Conservation (phyloP, 1,140 invertebrate species). For the Galendromus occidentalis region DNA sequence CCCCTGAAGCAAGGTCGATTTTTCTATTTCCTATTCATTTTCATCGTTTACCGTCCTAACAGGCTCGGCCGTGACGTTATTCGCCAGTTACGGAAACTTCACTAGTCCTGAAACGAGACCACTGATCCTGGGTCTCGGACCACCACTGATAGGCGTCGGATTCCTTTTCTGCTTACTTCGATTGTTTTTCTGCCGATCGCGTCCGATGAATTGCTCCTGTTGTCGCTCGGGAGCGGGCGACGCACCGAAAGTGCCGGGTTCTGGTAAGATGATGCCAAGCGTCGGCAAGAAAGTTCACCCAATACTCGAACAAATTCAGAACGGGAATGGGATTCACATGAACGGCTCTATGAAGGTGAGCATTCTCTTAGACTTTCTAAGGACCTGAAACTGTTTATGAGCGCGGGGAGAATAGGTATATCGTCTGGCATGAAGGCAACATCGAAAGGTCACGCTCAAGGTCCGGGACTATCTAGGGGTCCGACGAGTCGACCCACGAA, state of each 20-base stretch:
- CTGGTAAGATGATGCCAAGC: background rate
- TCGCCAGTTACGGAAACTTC: background rate
- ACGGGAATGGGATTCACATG: background rate
- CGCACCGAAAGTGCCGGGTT: background rate
- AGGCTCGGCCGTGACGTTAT: background rate
- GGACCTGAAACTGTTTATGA: too few species aligned
- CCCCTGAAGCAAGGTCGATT: too few species aligned
- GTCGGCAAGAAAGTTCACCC: conserved; percentile 3
- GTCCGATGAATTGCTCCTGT: background rate
- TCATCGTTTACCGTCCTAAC: background rate
- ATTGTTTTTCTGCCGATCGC: background rate
- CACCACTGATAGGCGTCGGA: background rate
- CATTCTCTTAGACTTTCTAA: too few species aligned
- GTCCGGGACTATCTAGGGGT: too few species aligned
- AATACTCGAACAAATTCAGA: conserved; percentile 2
- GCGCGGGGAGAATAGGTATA: too few species aligned
- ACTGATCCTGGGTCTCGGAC: background rate
- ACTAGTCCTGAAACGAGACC: background rate
- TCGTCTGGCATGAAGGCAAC: too few species aligned
- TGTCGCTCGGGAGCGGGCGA: background rate
- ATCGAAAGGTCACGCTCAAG: too few species aligned
- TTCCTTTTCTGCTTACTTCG: background rate
- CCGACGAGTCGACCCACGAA: too few species aligned
- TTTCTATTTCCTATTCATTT: too few species aligned
- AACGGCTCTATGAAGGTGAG: background rate